phyloP scores from a whole-genome alignment of 2,888 invertebrate species.

The Agonopterix subpropinquella region DNA sequence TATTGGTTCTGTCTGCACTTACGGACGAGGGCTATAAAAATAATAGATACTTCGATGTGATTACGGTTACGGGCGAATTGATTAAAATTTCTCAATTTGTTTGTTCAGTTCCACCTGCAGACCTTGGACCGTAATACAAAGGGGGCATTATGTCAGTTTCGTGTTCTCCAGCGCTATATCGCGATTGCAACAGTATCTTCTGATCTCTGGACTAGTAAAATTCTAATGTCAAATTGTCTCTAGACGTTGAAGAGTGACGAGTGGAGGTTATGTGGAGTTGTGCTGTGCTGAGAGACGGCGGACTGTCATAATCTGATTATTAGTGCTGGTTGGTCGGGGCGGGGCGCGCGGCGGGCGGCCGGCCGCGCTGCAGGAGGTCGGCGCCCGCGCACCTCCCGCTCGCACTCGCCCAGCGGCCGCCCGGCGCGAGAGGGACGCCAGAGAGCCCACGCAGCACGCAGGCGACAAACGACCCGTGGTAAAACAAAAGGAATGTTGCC shows the following conservation, averaged over 20 bases:
- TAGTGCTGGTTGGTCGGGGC: constrained; percentile 60
- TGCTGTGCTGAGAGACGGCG: constrained; percentile 39
- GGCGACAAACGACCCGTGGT: constrained; percentile 75
- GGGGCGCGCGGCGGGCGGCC: constrained; percentile 65
- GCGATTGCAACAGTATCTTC: constrained; percentile 17
- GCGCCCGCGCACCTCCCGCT: constrained; percentile 63
- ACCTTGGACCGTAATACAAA: constrained; percentile 26
- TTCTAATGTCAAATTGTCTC: constrained; percentile 45
- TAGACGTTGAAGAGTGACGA: constrained; percentile 56
- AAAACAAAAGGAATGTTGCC: constrained; percentile 76
- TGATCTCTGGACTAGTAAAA: constrained; percentile 22
- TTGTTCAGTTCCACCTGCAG: constrained; percentile 27
- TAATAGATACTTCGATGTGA: background rate
- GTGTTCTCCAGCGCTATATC: background rate
- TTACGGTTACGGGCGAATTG: background rate
- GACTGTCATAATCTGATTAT: constrained; percentile 75
- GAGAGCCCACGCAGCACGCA: constrained; percentile 46
- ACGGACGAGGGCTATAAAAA: background rate
- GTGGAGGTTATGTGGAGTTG: constrained; percentile 25
- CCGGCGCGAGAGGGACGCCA: constrained; percentile 30
- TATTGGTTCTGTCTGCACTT: constrained; percentile 5
- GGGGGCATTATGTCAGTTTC: constrained; percentile 36
- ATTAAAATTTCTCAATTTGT: background rate
- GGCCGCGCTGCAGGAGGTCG: constrained; percentile 66
- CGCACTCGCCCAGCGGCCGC: constrained; percentile 22